Conservation (phyloP, 2,797 vertebrate genomes). For the Sebastes itinus region DNA sequence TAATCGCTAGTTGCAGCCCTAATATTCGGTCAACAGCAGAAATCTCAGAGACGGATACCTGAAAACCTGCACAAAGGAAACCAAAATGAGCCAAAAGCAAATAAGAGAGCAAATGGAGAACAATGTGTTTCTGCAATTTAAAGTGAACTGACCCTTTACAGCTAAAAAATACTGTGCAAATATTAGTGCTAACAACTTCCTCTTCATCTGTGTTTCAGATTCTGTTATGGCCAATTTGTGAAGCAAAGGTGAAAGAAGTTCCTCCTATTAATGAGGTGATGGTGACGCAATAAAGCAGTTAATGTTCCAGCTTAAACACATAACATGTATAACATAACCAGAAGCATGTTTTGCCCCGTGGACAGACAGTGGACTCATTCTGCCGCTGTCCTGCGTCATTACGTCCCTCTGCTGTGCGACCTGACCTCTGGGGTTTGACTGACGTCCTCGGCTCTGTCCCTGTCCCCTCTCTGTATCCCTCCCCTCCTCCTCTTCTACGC, state of each 20-base stretch:
- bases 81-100: too few species aligned
- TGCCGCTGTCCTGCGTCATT: slow-evolving; percentile 56
- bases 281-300: slow-evolving; percentile 45
- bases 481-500: background rate
- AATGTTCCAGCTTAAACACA: slow-evolving; percentile 13
- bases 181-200: slow-evolving; percentile 23
- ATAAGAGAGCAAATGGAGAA: background rate
- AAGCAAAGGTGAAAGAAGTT: slow-evolving; percentile 34
- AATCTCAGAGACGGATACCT: background rate
- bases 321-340: slow-evolving; percentile 17
- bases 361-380: slow-evolving; percentile 56
- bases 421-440: slow-evolving; percentile 50
- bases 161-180: background rate
- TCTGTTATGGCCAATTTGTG: slow-evolving; percentile 13
- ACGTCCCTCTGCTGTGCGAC: slow-evolving; percentile 39
- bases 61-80: background rate
- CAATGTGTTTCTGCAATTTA: background rate
- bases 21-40: background rate
- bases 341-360: slow-evolving; percentile 30
- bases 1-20: too few species aligned
- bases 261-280: slow-evolving; percentile 28
- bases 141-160: background rate
- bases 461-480: background rate
- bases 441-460: slow-evolving; percentile 23
- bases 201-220: slow-evolving; percentile 71